A percentile compares a stretch with the other conserved stretches of the same genome.
phyloP scores from a whole-genome alignment of 2,113 vertebrate genomes.

The Sebastes schlegelii region DNA sequence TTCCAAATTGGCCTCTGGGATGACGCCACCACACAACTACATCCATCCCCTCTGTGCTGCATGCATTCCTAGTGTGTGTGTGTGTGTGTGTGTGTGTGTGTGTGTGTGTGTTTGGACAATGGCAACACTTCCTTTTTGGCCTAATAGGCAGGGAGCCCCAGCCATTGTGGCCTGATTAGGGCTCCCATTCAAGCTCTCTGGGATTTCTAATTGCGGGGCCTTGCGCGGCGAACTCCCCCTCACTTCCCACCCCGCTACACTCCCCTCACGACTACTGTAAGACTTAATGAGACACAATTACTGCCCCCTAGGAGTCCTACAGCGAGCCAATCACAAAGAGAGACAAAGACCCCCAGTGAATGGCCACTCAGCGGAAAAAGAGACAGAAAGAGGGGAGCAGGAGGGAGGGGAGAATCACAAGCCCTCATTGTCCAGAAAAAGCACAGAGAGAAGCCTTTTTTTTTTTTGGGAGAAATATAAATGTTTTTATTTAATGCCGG shows the following conservation, averaged over 20 bases:
- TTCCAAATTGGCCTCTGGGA: slow-evolving; percentile 74
- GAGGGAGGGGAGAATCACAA: slow-evolving; percentile 67
- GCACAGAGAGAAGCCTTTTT: slow-evolving; percentile 74
- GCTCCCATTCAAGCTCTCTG: slow-evolving; percentile 90
- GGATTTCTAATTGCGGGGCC: slow-evolving; percentile 91
- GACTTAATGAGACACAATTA: slow-evolving; percentile 97
- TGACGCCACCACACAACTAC: slow-evolving; percentile 65
- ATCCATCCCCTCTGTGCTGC: slow-evolving; percentile 64
- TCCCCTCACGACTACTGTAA: slow-evolving; percentile 87
- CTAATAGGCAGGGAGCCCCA: slow-evolving; percentile 89
- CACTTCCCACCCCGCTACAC: slow-evolving; percentile 71
- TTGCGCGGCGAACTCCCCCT: slow-evolving; percentile 86
- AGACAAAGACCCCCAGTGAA: slow-evolving; percentile 64
- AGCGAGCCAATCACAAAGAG: slow-evolving; percentile 80
- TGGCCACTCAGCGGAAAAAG: slow-evolving; percentile 76
- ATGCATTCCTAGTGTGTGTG: slow-evolving; percentile 60
- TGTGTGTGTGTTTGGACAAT: slow-evolving; percentile 81
- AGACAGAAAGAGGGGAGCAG: slow-evolving; percentile 56
- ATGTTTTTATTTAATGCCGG: slow-evolving; percentile 91
- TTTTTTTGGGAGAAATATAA: slow-evolving; percentile 79
- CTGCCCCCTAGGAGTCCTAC: slow-evolving; percentile 86
- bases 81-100: slow-evolving; percentile 37
- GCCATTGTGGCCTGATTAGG: slow-evolving; percentile 94
- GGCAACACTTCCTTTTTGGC: slow-evolving; percentile 91
- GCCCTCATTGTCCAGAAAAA: slow-evolving; percentile 83